These are phyloP conservation scores for Siniperca undulata DNA, from an alignment of 2,797 vertebrate species.

Conservation along the genomic window DNA sequence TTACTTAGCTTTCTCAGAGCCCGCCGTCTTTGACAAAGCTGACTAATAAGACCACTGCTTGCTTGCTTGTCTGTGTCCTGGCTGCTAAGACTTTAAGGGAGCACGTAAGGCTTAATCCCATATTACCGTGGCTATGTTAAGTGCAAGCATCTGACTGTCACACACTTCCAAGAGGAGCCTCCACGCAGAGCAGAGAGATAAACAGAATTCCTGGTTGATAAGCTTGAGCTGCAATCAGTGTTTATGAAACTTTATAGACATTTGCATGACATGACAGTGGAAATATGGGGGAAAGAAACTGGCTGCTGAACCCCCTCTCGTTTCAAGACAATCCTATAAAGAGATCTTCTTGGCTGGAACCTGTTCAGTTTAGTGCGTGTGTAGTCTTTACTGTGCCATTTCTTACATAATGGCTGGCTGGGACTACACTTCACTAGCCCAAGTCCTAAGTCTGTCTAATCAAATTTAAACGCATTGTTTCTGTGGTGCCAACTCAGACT, in stretches of 20 bases:
- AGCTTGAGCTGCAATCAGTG: conserved; percentile 37
- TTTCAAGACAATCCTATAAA: conserved; percentile 72
- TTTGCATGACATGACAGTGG: conserved; percentile 17
- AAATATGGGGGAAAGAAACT: conserved; percentile 27
- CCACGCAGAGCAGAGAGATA: conserved; percentile 43
- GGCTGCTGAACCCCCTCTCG: conserved; percentile 30
- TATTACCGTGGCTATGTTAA: conserved; percentile 80
- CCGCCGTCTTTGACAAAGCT: conserved; percentile 57
- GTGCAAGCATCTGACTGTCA: conserved; percentile 75
- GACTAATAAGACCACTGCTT: conserved; percentile 67
- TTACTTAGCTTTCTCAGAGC: conserved; percentile 55
- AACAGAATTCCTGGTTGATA: conserved; percentile 68
- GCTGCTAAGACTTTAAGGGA: conserved; percentile 73
- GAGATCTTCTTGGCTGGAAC: conserved; percentile 59
- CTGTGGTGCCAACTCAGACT: background rate
- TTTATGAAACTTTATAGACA: conserved; percentile 39
- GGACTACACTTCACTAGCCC: background rate
- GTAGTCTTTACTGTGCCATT: conserved; percentile 54
- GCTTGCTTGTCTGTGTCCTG: conserved; percentile 58
- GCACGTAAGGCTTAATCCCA: conserved; percentile 80
- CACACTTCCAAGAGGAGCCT: conserved; percentile 67
- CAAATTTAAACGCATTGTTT: conserved; percentile 35
- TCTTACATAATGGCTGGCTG: conserved; percentile 70
- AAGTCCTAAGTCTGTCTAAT: conserved; percentile 22
- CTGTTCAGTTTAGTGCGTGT: conserved; percentile 48